Percentiles rank a stretch among this genome's conserved stretches.
Evolutionary conservation across 2,113 vertebrate species (phyloP).

Genomic region (Sinocyclocheilus grahami): DNA sequence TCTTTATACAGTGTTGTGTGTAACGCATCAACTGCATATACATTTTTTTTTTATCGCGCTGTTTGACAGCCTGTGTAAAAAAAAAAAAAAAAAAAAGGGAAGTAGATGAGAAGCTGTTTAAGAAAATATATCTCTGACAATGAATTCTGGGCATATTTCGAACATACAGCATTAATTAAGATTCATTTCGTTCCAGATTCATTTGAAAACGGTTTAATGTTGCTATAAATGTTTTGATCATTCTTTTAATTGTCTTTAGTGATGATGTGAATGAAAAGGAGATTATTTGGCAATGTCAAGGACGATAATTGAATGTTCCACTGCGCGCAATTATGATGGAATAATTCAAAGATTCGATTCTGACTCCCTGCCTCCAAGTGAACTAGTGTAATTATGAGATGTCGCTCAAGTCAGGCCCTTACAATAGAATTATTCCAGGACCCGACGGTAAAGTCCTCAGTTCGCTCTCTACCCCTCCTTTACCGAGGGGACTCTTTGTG

Average conservation of each 20-base stretch:
- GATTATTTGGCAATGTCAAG: constrained; percentile 81
- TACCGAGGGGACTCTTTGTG: constrained; percentile 28
- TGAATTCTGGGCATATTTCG: not conserved
- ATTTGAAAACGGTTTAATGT: constrained; percentile 38
- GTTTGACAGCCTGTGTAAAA: not conserved
- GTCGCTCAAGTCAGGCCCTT: constrained; percentile 49
- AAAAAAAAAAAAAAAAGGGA: not conserved
- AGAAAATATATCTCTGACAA: too few relatives aligned
- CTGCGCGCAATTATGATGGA: constrained; percentile 76
- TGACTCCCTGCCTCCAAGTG: constrained; percentile 59
- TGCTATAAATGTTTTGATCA: constrained; percentile 72
- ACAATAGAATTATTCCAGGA: constrained; percentile 39
- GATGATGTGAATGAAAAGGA: constrained; percentile 74
- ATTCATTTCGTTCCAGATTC: not conserved
- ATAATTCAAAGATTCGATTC: constrained; percentile 66
- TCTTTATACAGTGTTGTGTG: not conserved
- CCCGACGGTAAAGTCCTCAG: constrained; percentile 43
- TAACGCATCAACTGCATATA: not conserved
- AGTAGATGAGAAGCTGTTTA: too few relatives aligned
- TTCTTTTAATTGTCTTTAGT: constrained; percentile 74
- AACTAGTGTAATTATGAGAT: constrained; percentile 53
- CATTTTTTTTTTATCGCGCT: not conserved
- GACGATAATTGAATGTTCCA: constrained; percentile 82
- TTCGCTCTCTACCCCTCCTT: constrained; percentile 36
- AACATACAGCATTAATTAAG: not conserved